Evolutionary conservation across 2,113 vertebrate species (phyloP).

Genomic region (Pterocles orientalis): DNA sequence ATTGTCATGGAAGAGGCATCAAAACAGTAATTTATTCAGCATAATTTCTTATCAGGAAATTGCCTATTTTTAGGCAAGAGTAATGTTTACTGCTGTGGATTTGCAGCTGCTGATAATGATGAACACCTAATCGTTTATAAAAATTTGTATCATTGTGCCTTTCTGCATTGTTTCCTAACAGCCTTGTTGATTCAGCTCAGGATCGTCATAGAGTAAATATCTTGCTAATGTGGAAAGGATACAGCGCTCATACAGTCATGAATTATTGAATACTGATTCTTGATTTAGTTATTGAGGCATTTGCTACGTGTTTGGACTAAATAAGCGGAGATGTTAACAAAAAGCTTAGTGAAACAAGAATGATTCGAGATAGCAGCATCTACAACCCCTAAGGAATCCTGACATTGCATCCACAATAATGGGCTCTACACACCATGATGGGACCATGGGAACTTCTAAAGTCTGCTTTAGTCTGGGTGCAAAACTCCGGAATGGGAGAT

Average conservation of each 20-base stretch:
- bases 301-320: background rate
- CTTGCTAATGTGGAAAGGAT: background rate
- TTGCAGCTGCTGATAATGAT: background rate
- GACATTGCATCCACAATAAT: too few species aligned
- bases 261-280: background rate
- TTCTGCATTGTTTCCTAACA: background rate
- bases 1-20: background rate
- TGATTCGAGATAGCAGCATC: background rate
- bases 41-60: background rate
- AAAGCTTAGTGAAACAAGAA: background rate
- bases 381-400: background rate
- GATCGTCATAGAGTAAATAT: background rate
- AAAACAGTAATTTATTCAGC: background rate
- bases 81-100: background rate
- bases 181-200: background rate
- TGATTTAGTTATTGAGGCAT: background rate
- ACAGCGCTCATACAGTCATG: background rate
- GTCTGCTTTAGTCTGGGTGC: background rate
- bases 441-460: background rate
- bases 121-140: background rate
- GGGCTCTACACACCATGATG: fast-evolving
- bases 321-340: background rate
- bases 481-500: too few species aligned
- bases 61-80: background rate
- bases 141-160: background rate